Conservation (phyloP, 2,113 vertebrate genomes). For the Trichomycterus rosablanca region DNA sequence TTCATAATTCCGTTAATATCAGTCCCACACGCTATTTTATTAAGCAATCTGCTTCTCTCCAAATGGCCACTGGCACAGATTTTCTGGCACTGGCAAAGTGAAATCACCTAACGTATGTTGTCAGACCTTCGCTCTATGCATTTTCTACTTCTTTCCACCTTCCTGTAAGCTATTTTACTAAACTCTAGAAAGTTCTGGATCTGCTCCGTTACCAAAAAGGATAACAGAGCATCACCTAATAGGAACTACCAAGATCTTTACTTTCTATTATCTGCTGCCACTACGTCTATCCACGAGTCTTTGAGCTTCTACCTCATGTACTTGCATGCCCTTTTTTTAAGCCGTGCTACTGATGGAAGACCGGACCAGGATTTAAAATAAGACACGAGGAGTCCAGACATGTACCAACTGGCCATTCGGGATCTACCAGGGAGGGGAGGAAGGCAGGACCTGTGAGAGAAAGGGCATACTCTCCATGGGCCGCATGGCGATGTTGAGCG, state of each 20-base stretch:
- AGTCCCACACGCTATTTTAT: conserved; percentile 39
- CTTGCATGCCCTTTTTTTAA: conserved; percentile 17
- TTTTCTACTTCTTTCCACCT: conserved; percentile 10
- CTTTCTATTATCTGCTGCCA: conserved; percentile 1
- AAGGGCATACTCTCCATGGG: conserved; percentile 97
- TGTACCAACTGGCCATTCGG: not conserved
- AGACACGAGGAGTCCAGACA: conserved; percentile 22
- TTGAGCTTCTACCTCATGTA: conserved; percentile 4
- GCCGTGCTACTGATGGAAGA: conserved; percentile 35
- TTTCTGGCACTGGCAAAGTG: conserved; percentile 36
- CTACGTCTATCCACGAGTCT: conserved; percentile 17
- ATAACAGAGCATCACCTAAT: conserved; percentile 26
- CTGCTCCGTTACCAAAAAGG: conserved; percentile 21
- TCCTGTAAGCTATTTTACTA: conserved; percentile 31
- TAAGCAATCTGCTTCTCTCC: conserved; percentile 24
- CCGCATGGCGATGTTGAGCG: conserved; percentile 86
- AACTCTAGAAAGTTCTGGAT: conserved; percentile 29
- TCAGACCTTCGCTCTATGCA: conserved; percentile 45
- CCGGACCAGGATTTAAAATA: conserved; percentile 25
- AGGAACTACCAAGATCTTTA: conserved; percentile 11
- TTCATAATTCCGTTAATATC: conserved; percentile 46
- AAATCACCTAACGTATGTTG: conserved; percentile 42
- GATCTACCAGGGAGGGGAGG: conserved; percentile 90
- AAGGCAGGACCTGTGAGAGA: conserved; percentile 93
- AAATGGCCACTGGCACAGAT: conserved; percentile 30